Evolutionary conservation across 1,140 invertebrate genomes (phyloP).

Genomic region (Drosophila pandora): DNA sequence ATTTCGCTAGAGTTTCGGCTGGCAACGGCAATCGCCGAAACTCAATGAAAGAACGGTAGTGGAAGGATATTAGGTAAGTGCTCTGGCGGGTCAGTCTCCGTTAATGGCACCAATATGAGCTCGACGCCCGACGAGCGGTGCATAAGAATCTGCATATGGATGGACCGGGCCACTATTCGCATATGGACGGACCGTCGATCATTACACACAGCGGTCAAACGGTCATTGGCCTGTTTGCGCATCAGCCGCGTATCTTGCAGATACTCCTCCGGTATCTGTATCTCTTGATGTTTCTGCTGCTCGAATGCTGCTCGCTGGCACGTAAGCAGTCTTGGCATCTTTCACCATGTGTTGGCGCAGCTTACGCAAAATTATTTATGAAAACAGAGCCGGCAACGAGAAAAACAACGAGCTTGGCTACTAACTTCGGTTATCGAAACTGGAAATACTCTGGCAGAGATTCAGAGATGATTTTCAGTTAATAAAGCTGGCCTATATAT

Average conservation of each 20-base stretch:
- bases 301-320: slow-evolving; percentile 43
- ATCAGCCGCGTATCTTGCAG: slow-evolving; percentile 43
- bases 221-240: slow-evolving; percentile 77
- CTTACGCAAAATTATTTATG: slow-evolving; percentile 82
- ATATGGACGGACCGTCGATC: slow-evolving; percentile 46
- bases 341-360: slow-evolving; percentile 64
- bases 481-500: background rate
- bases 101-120: slow-evolving; percentile 61
- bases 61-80: slow-evolving; percentile 69
- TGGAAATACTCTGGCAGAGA: slow-evolving; percentile 9
- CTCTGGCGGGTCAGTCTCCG: slow-evolving; percentile 25
- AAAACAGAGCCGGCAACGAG: slow-evolving; percentile 60
- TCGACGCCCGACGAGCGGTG: background rate
- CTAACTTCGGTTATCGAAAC: slow-evolving; percentile 4
- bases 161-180: background rate
- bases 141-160: slow-evolving; percentile 62
- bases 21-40: slow-evolving; percentile 59
- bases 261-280: slow-evolving; percentile 39
- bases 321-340: slow-evolving; percentile 73
- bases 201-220: slow-evolving; percentile 79
- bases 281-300: slow-evolving; percentile 15
- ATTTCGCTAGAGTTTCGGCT: slow-evolving; percentile 13
- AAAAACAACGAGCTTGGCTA: slow-evolving; percentile 4
- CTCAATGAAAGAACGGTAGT: slow-evolving; percentile 51
- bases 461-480: background rate